These are phyloP conservation scores for Seriola rivoliana DNA, from an alignment of 2,113 vertebrate species.

Conservation along the genomic window DNA sequence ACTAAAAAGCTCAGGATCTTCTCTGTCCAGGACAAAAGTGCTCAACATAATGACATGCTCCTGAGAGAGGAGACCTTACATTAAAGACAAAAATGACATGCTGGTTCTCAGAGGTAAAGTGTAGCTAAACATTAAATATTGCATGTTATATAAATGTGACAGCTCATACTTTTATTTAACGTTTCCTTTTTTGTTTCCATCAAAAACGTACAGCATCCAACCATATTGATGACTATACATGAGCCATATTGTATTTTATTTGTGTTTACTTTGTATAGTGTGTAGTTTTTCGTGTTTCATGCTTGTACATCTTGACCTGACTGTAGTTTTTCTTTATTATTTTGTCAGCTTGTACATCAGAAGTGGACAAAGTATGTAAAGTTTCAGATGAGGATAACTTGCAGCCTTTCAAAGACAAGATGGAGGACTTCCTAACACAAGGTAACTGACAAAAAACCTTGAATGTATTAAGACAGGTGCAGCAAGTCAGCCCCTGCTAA, in stretches of 20 bases:
- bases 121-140: neutral
- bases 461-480: too few relatives aligned
- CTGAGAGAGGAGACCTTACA: too few relatives aligned
- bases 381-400: conserved; percentile 92
- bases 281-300: neutral
- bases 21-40: too few relatives aligned
- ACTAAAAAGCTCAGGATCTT: too few relatives aligned
- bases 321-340: conserved; percentile 15
- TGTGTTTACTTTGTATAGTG: neutral
- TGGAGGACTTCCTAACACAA: conserved; percentile 93
- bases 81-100: too few relatives aligned
- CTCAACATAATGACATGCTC: too few relatives aligned
- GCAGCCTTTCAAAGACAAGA: conserved; percentile 96
- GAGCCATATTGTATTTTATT: neutral
- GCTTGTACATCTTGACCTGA: neutral
- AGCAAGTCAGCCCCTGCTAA: neutral
- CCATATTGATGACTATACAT: neutral
- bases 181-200: neutral
- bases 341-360: conserved; percentile 89
- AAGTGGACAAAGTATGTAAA: conserved; percentile 93
- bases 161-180: neutral
- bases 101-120: too few relatives aligned
- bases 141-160: neutral
- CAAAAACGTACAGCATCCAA: neutral
- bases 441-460: conserved; percentile 82